Conservation (phyloP, 2,113 vertebrate genomes). For the Datnioides undecimradiatus region DNA sequence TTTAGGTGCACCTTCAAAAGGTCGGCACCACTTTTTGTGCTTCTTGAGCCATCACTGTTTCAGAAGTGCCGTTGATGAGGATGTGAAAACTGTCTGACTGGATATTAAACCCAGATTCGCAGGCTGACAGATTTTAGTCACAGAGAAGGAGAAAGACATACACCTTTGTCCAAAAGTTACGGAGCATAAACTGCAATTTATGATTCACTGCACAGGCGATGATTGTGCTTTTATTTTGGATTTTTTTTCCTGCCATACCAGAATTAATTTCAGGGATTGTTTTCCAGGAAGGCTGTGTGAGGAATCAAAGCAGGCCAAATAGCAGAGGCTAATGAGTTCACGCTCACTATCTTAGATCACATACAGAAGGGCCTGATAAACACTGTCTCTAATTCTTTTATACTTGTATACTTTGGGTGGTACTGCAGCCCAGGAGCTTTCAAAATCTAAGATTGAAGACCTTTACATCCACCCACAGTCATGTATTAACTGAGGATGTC, state of each 20-base stretch:
- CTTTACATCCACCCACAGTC: slow-evolving; percentile 23
- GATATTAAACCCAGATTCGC: neutral
- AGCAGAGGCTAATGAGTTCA: slow-evolving; percentile 11
- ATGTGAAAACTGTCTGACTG: slow-evolving; percentile 7
- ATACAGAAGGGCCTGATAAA: slow-evolving; percentile 44
- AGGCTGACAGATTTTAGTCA: neutral
- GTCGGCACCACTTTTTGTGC: neutral
- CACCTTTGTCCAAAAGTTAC: neutral
- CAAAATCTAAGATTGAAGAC: slow-evolving; percentile 54
- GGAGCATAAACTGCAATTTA: neutral
- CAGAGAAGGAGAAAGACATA: neutral
- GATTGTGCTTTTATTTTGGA: neutral
- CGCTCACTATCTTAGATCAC: slow-evolving; percentile 19
- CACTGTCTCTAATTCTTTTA: slow-evolving; percentile 30
- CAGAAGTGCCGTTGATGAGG: neutral
- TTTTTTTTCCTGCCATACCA: neutral
- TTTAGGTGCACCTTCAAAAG: too few relatives aligned
- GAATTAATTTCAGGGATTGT: neutral
- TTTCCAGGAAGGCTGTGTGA: slow-evolving; percentile 22
- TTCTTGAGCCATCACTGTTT: neutral
- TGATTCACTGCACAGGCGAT: neutral
- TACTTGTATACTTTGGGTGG: slow-evolving; percentile 60
- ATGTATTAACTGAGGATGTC: slow-evolving; percentile 34
- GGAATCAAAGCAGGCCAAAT: slow-evolving; percentile 14
- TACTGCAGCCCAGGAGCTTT: slow-evolving; percentile 45